Conservation (phyloP, 2,797 vertebrate genomes). For the Sebastes cheni region DNA sequence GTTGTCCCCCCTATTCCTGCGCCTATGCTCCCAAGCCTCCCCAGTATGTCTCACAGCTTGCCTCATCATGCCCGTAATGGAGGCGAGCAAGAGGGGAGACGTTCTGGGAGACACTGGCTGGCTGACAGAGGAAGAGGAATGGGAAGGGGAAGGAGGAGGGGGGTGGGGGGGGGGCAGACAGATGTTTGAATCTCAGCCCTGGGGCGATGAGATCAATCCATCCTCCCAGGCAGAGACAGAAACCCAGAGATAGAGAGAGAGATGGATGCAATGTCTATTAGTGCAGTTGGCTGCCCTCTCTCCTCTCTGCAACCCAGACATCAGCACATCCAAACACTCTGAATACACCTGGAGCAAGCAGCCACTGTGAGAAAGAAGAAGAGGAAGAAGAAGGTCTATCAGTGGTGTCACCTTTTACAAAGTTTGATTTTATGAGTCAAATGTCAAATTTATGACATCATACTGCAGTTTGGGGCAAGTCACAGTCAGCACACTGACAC, state of each 20-base stretch:
- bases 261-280: slow-evolving; percentile 39
- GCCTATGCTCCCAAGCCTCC: slow-evolving; percentile 7
- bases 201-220: slow-evolving; percentile 74
- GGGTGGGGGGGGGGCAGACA: slow-evolving; percentile 46
- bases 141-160: neutral
- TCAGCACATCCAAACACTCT: slow-evolving; percentile 6
- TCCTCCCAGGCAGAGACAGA: slow-evolving; percentile 58
- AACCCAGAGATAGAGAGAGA: slow-evolving; percentile 12
- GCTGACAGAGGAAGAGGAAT: slow-evolving; percentile 54
- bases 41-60: slow-evolving; percentile 35
- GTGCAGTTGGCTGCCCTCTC: slow-evolving; percentile 49
- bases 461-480: neutral
- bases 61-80: slow-evolving; percentile 62
- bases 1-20: no score
- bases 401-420: neutral
- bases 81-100: slow-evolving; percentile 56
- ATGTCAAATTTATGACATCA: neutral
- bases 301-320: slow-evolving; percentile 18
- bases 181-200: slow-evolving; percentile 80
- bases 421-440: neutral
- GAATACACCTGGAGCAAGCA: slow-evolving; percentile 11
- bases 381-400: neutral
- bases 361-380: neutral
- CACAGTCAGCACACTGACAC: no score
- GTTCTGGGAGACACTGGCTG: slow-evolving; percentile 63